A percentile compares a stretch with the other conserved stretches of the same genome.
Conservation (phyloP, 1,140 invertebrate species). For the Bombus balteatus region DNA sequence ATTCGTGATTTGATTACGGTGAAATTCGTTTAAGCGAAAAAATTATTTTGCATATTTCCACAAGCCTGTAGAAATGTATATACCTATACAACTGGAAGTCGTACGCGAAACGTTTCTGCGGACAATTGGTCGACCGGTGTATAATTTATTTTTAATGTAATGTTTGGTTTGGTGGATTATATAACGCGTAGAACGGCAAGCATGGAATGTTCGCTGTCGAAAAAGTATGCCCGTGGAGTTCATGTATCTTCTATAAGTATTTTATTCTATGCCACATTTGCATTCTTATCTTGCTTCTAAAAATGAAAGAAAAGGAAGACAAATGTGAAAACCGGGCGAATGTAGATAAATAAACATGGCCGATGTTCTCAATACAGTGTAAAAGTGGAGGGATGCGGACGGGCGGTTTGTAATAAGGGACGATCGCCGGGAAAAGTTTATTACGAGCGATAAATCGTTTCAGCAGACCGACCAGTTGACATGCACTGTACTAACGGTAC, state of each 20-base stretch:
- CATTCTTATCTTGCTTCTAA: neutral
- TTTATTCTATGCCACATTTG: neutral
- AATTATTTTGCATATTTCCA: conserved; percentile 29
- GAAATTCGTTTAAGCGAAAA: conserved; percentile 51
- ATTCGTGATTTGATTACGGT: conserved; percentile 67
- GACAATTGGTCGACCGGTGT: neutral
- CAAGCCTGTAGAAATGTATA: neutral
- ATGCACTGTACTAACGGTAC: conserved; percentile 25
- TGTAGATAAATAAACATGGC: neutral
- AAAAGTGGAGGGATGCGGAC: neutral
- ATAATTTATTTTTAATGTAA: neutral
- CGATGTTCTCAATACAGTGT: conserved; percentile 32
- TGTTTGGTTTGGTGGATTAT: neutral
- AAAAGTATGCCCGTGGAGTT: no score
- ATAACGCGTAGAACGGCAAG: no score
- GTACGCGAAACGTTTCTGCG: neutral
- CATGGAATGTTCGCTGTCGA: no score
- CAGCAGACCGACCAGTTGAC: conserved; percentile 34
- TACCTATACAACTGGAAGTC: no score
- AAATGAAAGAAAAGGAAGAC: neutral
- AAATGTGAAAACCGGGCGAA: neutral
- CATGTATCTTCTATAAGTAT: no score
- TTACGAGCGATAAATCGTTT: conserved; percentile 51
- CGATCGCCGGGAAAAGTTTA: conserved; percentile 51
- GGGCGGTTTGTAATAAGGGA: conserved; percentile 52